Percentiles rank a stretch among this genome's conserved stretches.
phyloP scores from a whole-genome alignment of 2,888 invertebrate species.

The Hirtodrosophila confusa region DNA sequence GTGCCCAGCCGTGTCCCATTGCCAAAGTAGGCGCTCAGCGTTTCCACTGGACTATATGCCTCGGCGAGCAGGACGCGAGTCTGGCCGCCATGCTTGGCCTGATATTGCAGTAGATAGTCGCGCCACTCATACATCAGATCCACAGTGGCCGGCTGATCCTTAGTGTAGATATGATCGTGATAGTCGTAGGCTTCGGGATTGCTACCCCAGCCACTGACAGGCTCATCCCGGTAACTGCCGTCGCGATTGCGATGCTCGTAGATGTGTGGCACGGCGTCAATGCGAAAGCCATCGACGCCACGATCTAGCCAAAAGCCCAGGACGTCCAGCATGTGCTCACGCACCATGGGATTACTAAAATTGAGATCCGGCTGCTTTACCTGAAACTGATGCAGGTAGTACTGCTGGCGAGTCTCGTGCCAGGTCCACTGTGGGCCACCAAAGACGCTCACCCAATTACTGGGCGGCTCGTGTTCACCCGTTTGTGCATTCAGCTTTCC shows the following conservation, averaged over 20 bases:
- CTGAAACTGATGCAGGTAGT: slow-evolving; percentile 88
- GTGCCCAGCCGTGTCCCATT: slow-evolving; percentile 84
- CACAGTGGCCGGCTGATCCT: slow-evolving; percentile 86
- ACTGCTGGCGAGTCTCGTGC: slow-evolving; percentile 87
- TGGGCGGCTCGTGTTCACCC: slow-evolving; percentile 56
- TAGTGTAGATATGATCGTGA: slow-evolving; percentile 87
- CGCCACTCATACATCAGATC: slow-evolving; percentile 86
- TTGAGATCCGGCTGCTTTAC: slow-evolving; percentile 92
- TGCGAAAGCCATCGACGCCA: slow-evolving; percentile 91
- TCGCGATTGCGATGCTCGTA: slow-evolving; percentile 83
- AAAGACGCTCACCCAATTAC: slow-evolving; percentile 85
- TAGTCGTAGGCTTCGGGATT: slow-evolving; percentile 86
- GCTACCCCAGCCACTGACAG: slow-evolving; percentile 84
- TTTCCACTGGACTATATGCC: slow-evolving; percentile 85
- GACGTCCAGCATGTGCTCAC: slow-evolving; percentile 87
- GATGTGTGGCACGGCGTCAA: slow-evolving; percentile 87
- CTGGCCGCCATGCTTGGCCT: slow-evolving; percentile 72
- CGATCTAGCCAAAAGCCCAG: slow-evolving; percentile 90
- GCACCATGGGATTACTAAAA: slow-evolving; percentile 88
- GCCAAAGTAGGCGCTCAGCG: slow-evolving; percentile 86
- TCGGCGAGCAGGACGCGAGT: slow-evolving; percentile 87
- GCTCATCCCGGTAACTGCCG: slow-evolving; percentile 84
- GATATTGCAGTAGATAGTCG: slow-evolving; percentile 85
- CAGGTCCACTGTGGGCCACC: slow-evolving; percentile 89
- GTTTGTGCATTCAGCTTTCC: slow-evolving; percentile 83